Percentiles rank a stretch among this genome's conserved stretches.
Conservation (phyloP, 2,888 invertebrate genomes). For the Drosophila algonquin region DNA sequence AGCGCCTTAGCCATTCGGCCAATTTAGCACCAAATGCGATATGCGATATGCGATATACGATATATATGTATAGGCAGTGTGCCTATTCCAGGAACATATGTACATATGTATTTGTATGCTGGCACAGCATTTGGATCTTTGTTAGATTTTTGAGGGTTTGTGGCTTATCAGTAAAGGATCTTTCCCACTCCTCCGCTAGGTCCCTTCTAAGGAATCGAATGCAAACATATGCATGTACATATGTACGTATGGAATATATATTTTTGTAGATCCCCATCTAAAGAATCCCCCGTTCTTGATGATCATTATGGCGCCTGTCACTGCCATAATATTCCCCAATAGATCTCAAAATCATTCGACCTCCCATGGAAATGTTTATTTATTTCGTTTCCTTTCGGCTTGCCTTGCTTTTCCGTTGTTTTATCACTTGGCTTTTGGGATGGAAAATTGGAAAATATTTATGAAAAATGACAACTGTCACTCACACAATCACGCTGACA, state of each 20-base stretch:
- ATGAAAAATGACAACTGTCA: constrained; percentile 72
- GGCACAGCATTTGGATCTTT: no score
- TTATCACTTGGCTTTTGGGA: neutral
- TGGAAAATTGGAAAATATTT: constrained; percentile 58
- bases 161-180: neutral
- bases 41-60: neutral
- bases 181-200: no score
- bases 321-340: constrained; percentile 11
- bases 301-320: constrained; percentile 13
- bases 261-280: neutral
- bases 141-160: neutral
- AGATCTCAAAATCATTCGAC: constrained; percentile 6
- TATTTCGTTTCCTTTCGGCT: constrained; percentile 20
- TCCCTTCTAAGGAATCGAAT: no score
- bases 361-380: constrained; percentile 8
- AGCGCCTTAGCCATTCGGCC: neutral
- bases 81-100: no score
- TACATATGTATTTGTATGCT: no score
- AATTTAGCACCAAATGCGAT: neutral
- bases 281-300: neutral
- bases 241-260: neutral
- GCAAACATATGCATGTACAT: neutral
- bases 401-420: constrained; percentile 12
- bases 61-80: neutral
- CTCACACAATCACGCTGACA: constrained; percentile 25